A percentile compares a stretch with the other conserved stretches of the same genome.
Conservation (phyloP, 2,888 invertebrate genomes). For the Pachliopta kotzebuea region DNA sequence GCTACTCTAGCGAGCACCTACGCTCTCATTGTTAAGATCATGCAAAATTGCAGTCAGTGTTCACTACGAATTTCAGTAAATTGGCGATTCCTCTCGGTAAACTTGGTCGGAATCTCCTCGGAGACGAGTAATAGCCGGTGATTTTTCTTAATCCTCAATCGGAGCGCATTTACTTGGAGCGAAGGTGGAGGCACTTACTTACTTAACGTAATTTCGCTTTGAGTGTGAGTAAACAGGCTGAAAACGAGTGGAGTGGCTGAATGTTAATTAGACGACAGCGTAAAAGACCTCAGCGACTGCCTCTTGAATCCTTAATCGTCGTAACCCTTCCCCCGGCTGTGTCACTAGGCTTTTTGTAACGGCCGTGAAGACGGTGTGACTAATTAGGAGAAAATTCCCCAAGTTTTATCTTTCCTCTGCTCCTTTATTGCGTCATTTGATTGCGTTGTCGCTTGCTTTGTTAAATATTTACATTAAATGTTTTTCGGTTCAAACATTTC, state of each 20-base stretch:
- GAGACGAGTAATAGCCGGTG: slow-evolving; percentile 35
- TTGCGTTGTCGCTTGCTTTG: slow-evolving; percentile 1
- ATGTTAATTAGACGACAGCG: slow-evolving; percentile 60
- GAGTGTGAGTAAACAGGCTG: slow-evolving; percentile 60
- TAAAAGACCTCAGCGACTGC: slow-evolving; percentile 41
- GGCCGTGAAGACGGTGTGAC: slow-evolving; percentile 46
- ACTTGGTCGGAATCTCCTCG: background rate
- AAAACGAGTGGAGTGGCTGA: slow-evolving; percentile 50
- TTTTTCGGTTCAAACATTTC: background rate
- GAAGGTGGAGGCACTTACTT: slow-evolving; percentile 38
- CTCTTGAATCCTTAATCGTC: slow-evolving; percentile 68
- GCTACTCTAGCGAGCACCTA: too few species aligned
- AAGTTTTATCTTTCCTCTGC: slow-evolving; percentile 32
- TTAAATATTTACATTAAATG: background rate
- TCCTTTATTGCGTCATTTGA: slow-evolving; percentile 23
- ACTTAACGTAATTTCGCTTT: slow-evolving; percentile 50
- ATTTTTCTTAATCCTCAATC: slow-evolving; percentile 48
- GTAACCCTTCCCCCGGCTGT: slow-evolving; percentile 49
- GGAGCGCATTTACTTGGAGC: slow-evolving; percentile 37
- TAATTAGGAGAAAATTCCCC: slow-evolving; percentile 50
- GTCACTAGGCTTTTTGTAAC: slow-evolving; percentile 48
- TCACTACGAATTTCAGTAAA: background rate
- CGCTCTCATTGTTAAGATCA: too few species aligned
- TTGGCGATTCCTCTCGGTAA: background rate
- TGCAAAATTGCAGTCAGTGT: too few species aligned